These are phyloP conservation scores for Neodiprion lecontei DNA, from an alignment of 1,140 invertebrate species.

Conservation along the genomic window DNA sequence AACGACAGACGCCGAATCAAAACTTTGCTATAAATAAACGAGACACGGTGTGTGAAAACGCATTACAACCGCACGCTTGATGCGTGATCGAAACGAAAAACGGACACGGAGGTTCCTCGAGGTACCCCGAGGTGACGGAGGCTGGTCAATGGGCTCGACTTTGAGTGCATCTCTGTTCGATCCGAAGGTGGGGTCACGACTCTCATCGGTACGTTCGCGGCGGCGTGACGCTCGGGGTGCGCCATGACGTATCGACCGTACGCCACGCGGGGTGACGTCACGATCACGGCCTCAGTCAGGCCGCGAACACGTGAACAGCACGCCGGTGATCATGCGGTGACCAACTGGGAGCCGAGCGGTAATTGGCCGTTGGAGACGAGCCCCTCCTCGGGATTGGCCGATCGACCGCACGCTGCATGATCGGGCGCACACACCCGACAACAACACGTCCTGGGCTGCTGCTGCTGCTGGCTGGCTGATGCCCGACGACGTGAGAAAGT, in stretches of 20 bases:
- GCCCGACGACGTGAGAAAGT: conserved; percentile 48
- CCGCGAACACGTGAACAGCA: conserved; percentile 61
- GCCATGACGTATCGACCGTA: conserved; percentile 56
- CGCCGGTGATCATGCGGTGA: conserved; percentile 57
- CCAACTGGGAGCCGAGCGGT: conserved; percentile 41
- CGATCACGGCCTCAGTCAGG: conserved; percentile 59
- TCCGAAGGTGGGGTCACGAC: not conserved
- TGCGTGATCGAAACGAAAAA: too few species aligned
- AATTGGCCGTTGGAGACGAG: conserved; percentile 60
- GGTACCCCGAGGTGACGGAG: not conserved
- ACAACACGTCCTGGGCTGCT: conserved; percentile 29
- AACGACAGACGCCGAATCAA: too few species aligned
- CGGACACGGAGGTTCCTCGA: too few species aligned
- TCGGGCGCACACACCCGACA: conserved; percentile 37
- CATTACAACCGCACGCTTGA: too few species aligned
- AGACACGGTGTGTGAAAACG: too few species aligned
- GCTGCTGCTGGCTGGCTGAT: not conserved
- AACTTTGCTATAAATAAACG: too few species aligned
- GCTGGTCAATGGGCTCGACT: conserved; percentile 6
- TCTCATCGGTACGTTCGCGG: not conserved
- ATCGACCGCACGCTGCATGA: conserved; percentile 42
- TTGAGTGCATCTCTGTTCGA: not conserved
- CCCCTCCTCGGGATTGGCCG: conserved; percentile 52
- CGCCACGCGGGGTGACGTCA: conserved; percentile 60
- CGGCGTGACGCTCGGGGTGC: conserved; percentile 42